Evolutionary conservation across 2,797 vertebrate species (phyloP).

Genomic region (Saxicola maurus): DNA sequence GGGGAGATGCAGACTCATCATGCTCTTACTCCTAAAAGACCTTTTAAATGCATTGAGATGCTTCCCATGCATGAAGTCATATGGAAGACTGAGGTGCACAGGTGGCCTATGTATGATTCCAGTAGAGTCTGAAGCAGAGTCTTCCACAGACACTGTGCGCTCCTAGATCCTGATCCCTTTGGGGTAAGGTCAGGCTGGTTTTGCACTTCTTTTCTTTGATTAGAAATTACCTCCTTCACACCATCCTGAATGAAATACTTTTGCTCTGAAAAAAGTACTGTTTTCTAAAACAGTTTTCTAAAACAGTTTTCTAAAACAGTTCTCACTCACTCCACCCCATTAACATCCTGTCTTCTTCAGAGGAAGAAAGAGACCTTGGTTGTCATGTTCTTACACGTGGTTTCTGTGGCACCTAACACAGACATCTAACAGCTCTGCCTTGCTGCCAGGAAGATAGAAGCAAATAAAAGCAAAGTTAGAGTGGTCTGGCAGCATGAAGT

Average conservation of each 20-base stretch:
- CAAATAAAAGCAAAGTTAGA: neutral
- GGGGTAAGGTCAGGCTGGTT: neutral
- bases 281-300: neutral
- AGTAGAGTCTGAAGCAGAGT: neutral
- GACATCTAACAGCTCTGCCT: neutral
- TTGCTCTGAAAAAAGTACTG: neutral
- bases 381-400: neutral
- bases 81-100: neutral
- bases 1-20: neutral
- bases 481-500: neutral
- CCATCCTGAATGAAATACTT: neutral
- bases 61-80: neutral
- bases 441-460: neutral
- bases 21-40: neutral
- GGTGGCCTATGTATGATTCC: neutral
- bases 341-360: neutral
- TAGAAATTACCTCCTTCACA: neutral
- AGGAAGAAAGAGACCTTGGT: neutral
- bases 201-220: neutral
- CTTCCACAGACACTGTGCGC: neutral
- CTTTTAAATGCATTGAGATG: neutral
- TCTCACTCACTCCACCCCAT: neutral
- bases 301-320: neutral
- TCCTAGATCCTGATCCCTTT: neutral
- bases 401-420: neutral